Base-by-base conservation (phyloP, 2,888 invertebrate species). In the Volucella inflata region DNA sequence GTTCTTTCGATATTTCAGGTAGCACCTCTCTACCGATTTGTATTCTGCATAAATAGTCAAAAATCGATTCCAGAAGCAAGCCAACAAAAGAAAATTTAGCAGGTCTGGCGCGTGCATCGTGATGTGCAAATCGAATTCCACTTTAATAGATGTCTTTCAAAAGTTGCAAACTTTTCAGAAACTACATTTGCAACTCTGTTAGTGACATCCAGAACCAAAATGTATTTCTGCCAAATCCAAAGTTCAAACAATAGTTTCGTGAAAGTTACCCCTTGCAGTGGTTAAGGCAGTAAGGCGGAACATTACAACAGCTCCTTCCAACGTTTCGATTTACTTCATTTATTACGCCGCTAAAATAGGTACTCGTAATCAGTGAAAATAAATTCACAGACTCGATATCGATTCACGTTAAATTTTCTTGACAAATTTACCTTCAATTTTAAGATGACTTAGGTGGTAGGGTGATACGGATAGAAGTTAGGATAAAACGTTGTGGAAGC, bases 101-200 rank as follows among this genome's bases (percentile, higher is more conserved):
- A 79, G 64, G 78, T 70, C 83, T 79, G 79, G 79, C 83, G 65
- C 74, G 79, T 84, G 79, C 83, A 84, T 64, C 30, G 48, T 70
- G 68, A 83, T 83, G 68, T 74, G 78, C 62, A 78, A 83, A 83
- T 84, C 79, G 83, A 79, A 84, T 79, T 79, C 67, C 51, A 70
- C 74, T 79, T 67, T 77, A 42, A 59, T 57, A 65, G 68, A 70
- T 70, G 74, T 70, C 83, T 70, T 79, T 78, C 75, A 68, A 46
- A 36, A 50, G 36, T 38, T 14, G 36, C 40, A n/a, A 9, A 77
- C 50, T 70, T 78, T 79, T 51, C 14, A 38, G 71, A 82, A 70
- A 68, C 62, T 68, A 60, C 64, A 64, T 68, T 59, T 64, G 64
- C 83, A 78, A 78, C 74, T 68, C 72, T 78, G 70, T n/a, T 36